A percentile compares a stretch with the other conserved stretches of the same genome.
Evolutionary conservation across 2,888 invertebrate species (phyloP).

Genomic region (Lamproptera curius): DNA sequence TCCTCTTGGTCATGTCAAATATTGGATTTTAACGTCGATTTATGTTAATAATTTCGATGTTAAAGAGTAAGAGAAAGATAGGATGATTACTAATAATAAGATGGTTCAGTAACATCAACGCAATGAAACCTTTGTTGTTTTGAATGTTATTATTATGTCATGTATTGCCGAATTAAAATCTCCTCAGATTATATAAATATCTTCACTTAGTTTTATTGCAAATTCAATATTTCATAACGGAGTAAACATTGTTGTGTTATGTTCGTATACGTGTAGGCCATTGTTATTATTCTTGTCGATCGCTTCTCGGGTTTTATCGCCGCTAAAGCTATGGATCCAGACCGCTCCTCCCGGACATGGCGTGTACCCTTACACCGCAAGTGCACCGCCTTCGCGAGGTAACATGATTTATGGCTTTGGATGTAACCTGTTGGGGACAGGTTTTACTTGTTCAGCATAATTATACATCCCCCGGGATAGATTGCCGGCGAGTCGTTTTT

Average conservation of each 20-base stretch:
- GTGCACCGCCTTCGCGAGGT: slow-evolving; percentile 11
- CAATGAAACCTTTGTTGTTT: no score
- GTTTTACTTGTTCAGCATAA: slow-evolving; percentile 19
- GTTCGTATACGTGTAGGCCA: no score
- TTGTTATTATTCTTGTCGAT: not conserved
- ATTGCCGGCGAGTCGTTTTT: slow-evolving; percentile 3
- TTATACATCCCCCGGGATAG: slow-evolving; percentile 12
- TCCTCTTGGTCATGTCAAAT: not conserved
- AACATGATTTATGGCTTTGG: slow-evolving; percentile 20
- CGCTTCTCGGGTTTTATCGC: slow-evolving; percentile 9
- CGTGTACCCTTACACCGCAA: slow-evolving; percentile 19
- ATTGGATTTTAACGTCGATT: not conserved
- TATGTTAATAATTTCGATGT: not conserved
- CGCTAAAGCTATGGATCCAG: slow-evolving; percentile 9
- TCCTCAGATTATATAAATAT: no score
- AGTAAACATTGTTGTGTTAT: no score
- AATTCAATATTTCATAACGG: no score
- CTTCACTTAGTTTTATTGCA: no score
- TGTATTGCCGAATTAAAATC: no score
- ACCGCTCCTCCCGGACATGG: slow-evolving; percentile 17
- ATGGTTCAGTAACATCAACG: no score
- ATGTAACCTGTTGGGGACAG: slow-evolving; percentile 19
- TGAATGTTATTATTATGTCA: no score
- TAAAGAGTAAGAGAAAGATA: no score
- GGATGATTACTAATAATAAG: no score